Percentiles rank a stretch among this genome's conserved stretches.
phyloP scores from a whole-genome alignment of 1,140 invertebrate species.

The Diorhabda sublineata region DNA sequence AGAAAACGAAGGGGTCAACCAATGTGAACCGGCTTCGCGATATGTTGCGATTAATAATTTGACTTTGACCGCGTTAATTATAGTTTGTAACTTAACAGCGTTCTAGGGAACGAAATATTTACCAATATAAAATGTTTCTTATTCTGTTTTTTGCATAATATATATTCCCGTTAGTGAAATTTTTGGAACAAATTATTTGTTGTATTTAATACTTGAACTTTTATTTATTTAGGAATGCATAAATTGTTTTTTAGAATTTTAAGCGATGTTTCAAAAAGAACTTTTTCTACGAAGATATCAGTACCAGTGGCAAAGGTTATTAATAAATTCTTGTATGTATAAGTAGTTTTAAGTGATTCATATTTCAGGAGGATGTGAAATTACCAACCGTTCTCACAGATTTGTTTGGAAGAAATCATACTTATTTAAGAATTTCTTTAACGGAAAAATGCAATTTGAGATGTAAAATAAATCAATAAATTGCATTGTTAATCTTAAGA shows the following conservation, averaged over 20 bases:
- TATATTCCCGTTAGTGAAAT: too few relatives aligned
- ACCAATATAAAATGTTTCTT: too few relatives aligned
- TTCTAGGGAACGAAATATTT: too few relatives aligned
- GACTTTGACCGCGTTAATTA: too few relatives aligned
- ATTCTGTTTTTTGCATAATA: too few relatives aligned
- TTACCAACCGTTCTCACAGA: conserved; percentile 62
- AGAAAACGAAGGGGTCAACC: too few relatives aligned
- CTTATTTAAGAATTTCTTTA: conserved; percentile 91
- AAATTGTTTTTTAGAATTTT: not conserved
- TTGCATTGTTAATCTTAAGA: too few relatives aligned
- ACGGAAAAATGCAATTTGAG: conserved; percentile 95
- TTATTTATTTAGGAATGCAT: not conserved
- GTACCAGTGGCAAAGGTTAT: not conserved
- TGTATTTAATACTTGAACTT: too few relatives aligned
- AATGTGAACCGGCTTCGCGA: too few relatives aligned
- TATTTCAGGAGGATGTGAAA: conserved; percentile 24
- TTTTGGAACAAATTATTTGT: too few relatives aligned
- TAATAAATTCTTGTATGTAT: not conserved
- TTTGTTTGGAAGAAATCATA: conserved; percentile 82
- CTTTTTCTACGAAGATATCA: not conserved
- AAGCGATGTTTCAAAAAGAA: not conserved
- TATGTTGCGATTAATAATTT: too few relatives aligned
- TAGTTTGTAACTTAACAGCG: too few relatives aligned
- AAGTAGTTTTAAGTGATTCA: not conserved
- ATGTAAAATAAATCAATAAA: conserved; percentile 64